Percentiles rank a stretch among this genome's conserved stretches.
phyloP scores from a whole-genome alignment of 2,797 vertebrate genomes.

The Rallus crepitans region DNA sequence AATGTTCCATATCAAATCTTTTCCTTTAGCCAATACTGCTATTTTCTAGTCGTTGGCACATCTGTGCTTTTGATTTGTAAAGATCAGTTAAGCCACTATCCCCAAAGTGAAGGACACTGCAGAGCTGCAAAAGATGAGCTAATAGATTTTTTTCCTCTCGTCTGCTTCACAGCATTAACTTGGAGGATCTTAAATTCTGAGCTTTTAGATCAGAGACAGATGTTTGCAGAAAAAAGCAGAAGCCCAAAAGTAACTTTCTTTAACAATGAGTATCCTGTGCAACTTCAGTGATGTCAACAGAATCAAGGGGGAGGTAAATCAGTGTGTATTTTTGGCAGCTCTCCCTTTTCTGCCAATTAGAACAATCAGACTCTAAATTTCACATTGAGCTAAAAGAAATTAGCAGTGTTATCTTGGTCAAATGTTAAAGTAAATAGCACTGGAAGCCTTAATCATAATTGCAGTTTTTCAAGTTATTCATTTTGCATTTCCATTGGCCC shows the following conservation, averaged over 20 bases:
- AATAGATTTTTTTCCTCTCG: conserved; percentile 16
- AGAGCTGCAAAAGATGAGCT: conserved; percentile 35
- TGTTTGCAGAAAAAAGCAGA: not conserved
- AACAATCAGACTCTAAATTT: conserved; percentile 54
- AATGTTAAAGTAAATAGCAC: conserved; percentile 48
- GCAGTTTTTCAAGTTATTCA: not conserved
- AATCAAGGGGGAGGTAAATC: conserved; percentile 13
- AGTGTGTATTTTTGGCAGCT: not conserved
- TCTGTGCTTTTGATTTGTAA: conserved; percentile 33
- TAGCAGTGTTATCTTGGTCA: conserved; percentile 24
- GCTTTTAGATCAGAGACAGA: not conserved
- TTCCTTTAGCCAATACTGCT: not conserved
- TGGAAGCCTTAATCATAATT: conserved; percentile 2
- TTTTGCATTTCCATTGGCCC: not conserved
- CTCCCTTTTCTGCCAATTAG: conserved; percentile 39
- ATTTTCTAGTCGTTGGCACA: not conserved
- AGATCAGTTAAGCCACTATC: conserved; percentile 14
- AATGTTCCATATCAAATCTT: not conserved
- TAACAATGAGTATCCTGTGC: not conserved
- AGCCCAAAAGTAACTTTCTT: conserved; percentile 28
- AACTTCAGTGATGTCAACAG: conserved; percentile 18
- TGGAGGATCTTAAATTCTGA: conserved; percentile 14
- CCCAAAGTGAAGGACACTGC: not conserved
- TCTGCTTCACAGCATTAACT: conserved; percentile 26
- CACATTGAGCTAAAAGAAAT: conserved; percentile 36